These are phyloP conservation scores for Alviniconcha strummeri DNA, from an alignment of 2,888 invertebrate genomes.

Conservation along the genomic window DNA sequence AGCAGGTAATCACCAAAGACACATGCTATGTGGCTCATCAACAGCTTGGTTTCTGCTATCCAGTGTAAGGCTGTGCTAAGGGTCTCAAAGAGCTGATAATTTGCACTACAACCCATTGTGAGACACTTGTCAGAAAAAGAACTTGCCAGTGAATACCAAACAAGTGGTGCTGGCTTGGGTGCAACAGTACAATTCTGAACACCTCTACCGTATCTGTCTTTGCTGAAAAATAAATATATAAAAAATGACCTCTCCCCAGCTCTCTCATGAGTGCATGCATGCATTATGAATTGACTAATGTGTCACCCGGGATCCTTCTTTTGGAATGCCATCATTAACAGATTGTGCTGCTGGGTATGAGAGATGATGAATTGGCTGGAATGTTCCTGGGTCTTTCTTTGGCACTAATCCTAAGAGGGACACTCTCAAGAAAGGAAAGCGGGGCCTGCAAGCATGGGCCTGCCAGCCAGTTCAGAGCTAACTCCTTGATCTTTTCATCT, in stretches of 20 bases:
- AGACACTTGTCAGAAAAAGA: not conserved
- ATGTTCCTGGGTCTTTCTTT: not conserved
- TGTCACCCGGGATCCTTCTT: not conserved
- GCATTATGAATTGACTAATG: not conserved
- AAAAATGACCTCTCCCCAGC: not conserved
- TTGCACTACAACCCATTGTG: not conserved
- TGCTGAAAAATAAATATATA: not conserved
- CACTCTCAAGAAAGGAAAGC: not conserved
- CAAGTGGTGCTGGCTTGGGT: not conserved
- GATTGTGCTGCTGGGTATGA: not conserved
- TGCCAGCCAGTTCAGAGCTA: too few relatives aligned
- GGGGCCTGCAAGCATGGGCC: not conserved
- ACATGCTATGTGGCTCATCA: not conserved
- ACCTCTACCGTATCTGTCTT: not conserved
- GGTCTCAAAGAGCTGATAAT: not conserved
- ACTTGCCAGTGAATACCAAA: not conserved
- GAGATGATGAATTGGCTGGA: not conserved
- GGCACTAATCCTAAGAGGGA: not conserved
- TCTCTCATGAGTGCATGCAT: not conserved
- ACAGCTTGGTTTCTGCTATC: not conserved
- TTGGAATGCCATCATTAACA: not conserved
- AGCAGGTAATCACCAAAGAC: not conserved
- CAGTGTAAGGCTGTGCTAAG: not conserved
- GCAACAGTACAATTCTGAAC: not conserved
- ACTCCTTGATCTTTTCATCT: too few relatives aligned